Percentiles rank a stretch among this genome's conserved stretches.
Evolutionary conservation across 2,113 vertebrate genomes (phyloP).

Genomic region (Antennarius striatus): DNA sequence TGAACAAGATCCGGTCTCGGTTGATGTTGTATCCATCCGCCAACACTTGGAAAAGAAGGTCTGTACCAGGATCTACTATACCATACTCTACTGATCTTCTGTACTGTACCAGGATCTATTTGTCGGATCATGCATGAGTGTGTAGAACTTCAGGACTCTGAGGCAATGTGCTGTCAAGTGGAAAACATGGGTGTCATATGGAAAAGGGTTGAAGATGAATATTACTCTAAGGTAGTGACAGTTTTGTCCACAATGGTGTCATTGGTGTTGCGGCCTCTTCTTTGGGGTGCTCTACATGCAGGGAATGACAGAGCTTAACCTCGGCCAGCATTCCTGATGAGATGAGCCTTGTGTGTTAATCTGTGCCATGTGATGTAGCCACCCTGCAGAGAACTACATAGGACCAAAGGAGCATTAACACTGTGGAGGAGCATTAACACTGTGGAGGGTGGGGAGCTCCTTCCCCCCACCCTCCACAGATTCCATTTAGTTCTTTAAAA

Average conservation of each 20-base stretch:
- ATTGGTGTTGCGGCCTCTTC: not conserved
- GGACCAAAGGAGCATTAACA: constrained; percentile 23
- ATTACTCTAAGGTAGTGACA: not conserved
- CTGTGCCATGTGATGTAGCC: constrained; percentile 49
- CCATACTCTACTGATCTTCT: too few species aligned
- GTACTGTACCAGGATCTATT: too few species aligned
- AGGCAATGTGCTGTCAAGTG: too few species aligned
- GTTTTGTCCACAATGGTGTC: not conserved
- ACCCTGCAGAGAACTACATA: constrained; percentile 32
- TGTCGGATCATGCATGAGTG: not conserved
- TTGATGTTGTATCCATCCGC: too few species aligned
- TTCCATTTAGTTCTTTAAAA: constrained; percentile 7
- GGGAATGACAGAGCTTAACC: constrained; percentile 45
- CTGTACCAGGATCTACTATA: too few species aligned
- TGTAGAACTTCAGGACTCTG: not conserved
- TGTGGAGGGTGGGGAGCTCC: too few species aligned
- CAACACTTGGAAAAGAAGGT: too few species aligned
- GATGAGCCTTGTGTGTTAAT: constrained; percentile 66
- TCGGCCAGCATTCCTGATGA: constrained; percentile 39
- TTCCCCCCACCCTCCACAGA: not conserved
- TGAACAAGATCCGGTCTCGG: too few species aligned
- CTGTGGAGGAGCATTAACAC: constrained; percentile 37
- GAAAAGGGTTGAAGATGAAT: not conserved
- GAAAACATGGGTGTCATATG: not conserved
- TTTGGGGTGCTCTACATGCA: constrained; percentile 11